Conservation (phyloP, 2,113 vertebrate genomes). For the Nyctereutes procyonoides region DNA sequence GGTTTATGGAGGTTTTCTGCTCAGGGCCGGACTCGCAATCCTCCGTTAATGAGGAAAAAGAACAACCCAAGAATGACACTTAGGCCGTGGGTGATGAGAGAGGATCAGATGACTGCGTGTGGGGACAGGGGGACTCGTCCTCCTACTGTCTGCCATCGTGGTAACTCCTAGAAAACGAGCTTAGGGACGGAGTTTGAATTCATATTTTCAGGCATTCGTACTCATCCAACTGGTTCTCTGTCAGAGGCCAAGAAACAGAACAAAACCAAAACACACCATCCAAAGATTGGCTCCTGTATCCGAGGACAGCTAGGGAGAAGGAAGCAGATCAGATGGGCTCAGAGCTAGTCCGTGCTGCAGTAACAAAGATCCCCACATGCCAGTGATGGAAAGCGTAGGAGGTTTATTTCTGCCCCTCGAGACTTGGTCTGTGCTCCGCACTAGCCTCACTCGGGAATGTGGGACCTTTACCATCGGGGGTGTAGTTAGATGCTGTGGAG, state of each 20-base stretch:
- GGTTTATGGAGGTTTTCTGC: background rate
- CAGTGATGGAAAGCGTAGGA: background rate
- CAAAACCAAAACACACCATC: background rate
- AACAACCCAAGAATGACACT: background rate
- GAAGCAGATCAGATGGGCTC: background rate
- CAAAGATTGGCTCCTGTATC: background rate
- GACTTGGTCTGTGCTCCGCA: too few species aligned
- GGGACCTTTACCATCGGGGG: background rate
- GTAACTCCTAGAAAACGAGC: background rate
- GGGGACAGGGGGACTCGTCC: too few species aligned
- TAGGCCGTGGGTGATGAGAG: background rate
- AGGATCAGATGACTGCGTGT: background rate
- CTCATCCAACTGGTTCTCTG: background rate
- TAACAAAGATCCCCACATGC: background rate
- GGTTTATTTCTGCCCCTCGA: background rate
- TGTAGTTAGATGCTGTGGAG: fast-evolving
- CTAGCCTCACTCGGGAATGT: background rate
- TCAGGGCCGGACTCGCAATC: background rate
- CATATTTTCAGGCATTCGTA: background rate
- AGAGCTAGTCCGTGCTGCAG: background rate
- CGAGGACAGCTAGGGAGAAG: background rate
- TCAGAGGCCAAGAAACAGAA: background rate
- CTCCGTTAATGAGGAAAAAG: background rate
- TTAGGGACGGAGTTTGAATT: background rate
- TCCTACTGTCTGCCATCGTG: background rate